Evolutionary conservation across 2,888 invertebrate species (phyloP).

Genomic region (Epinotia brunnichana): DNA sequence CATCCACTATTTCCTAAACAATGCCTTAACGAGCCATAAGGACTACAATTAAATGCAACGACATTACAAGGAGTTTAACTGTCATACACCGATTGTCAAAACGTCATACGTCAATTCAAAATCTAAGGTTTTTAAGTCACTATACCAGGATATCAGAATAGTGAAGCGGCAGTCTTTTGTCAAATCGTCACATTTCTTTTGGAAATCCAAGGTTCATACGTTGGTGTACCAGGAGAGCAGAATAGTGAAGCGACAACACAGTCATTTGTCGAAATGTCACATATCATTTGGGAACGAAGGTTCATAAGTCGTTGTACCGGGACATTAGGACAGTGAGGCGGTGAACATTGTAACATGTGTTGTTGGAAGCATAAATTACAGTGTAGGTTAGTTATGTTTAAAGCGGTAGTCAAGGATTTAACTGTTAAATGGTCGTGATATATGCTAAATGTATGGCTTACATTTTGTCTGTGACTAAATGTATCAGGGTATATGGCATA

Average conservation of each 20-base stretch:
- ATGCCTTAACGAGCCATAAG: conserved; percentile 26
- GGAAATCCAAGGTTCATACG: background rate
- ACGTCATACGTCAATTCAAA: background rate
- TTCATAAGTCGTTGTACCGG: background rate
- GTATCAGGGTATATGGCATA: too few species aligned
- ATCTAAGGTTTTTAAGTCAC: background rate
- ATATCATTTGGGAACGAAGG: too few species aligned
- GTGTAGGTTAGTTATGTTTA: conserved; percentile 12
- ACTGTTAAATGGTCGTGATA: background rate
- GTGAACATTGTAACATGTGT: conserved; percentile 42
- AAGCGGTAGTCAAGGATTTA: conserved; percentile 8
- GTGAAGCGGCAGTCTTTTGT: conserved; percentile 41
- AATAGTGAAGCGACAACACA: conserved; percentile 44
- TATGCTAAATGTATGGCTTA: background rate
- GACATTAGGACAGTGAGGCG: conserved; percentile 44
- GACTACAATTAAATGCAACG: conserved; percentile 35
- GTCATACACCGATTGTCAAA: conserved; percentile 25
- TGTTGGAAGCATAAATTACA: conserved; percentile 19
- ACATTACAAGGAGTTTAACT: conserved; percentile 47
- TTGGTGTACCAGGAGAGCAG: background rate
- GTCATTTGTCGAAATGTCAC: too few species aligned
- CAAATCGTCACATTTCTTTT: background rate
- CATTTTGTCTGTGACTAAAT: too few species aligned
- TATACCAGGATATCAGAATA: conserved; percentile 25
- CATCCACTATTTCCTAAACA: conserved; percentile 7